Evolutionary conservation across 2,797 vertebrate species (phyloP).

Genomic region (Huso huso): DNA sequence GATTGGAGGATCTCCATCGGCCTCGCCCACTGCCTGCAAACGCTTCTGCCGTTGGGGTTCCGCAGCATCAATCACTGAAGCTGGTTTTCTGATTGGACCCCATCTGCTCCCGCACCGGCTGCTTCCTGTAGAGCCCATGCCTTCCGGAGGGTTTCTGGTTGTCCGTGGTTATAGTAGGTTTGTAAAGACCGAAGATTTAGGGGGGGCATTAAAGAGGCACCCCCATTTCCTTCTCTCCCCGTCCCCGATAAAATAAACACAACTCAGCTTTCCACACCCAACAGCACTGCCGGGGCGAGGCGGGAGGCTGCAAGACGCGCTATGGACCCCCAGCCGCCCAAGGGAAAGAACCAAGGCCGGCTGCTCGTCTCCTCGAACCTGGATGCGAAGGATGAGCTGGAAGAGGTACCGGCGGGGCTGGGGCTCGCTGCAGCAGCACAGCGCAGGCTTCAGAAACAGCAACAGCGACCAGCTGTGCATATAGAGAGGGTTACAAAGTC

Average conservation of each 20-base stretch:
- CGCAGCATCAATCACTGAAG: too few species aligned
- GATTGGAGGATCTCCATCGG: too few species aligned
- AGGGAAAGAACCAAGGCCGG: conserved; percentile 65
- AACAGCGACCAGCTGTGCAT: too few species aligned
- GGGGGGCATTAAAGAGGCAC: conserved; percentile 5
- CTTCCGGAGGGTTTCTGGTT: conserved; percentile 49
- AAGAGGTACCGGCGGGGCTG: conserved; percentile 65
- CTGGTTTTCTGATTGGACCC: neutral
- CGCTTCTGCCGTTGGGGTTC: too few species aligned
- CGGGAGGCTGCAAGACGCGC: conserved; percentile 34
- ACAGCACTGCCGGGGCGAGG: conserved; percentile 46
- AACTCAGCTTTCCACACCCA: neutral
- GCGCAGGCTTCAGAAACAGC: too few species aligned
- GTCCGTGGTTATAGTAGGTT: conserved; percentile 19
- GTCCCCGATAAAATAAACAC: too few species aligned
- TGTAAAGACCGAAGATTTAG: conserved; percentile 32
- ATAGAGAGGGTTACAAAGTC: too few species aligned
- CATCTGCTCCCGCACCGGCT: conserved; percentile 19
- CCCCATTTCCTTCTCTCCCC: too few species aligned
- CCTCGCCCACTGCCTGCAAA: too few species aligned
- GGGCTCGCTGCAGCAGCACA: neutral
- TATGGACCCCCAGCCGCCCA: conserved; percentile 68
- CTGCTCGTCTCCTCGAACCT: conserved; percentile 79
- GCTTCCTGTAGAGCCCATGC: conserved; percentile 41
- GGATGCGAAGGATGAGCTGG: conserved; percentile 91